phyloP scores from a whole-genome alignment of 1,140 invertebrate species.

The Hetaerina americana region DNA sequence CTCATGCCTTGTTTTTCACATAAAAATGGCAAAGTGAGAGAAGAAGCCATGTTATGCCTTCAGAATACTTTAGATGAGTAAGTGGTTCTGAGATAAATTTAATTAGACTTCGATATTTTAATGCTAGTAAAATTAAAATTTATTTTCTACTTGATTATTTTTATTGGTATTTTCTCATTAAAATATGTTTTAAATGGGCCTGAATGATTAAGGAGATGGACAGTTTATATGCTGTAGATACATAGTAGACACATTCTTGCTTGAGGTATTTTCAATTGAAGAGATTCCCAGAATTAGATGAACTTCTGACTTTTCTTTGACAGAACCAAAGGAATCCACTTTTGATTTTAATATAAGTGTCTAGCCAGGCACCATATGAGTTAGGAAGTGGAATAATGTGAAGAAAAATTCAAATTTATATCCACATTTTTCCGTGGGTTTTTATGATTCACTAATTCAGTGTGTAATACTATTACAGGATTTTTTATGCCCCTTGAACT shows the following conservation, averaged over 20 bases:
- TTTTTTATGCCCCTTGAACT: too few species aligned
- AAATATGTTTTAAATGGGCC: neutral
- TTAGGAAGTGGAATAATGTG: too few species aligned
- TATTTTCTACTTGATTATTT: neutral
- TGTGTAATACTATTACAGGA: too few species aligned
- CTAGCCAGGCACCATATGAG: too few species aligned
- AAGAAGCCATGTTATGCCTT: slow-evolving; percentile 65
- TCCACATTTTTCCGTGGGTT: too few species aligned
- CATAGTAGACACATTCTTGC: neutral
- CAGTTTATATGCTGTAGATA: neutral
- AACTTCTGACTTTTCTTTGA: too few species aligned
- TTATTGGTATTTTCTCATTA: neutral
- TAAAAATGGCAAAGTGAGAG: slow-evolving; percentile 75
- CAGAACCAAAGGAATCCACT: too few species aligned
- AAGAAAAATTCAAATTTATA: too few species aligned
- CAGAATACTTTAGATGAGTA: slow-evolving; percentile 71
- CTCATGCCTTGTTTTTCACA: slow-evolving; percentile 60
- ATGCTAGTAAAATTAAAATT: neutral
- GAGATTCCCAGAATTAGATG: neutral
- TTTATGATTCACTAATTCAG: too few species aligned
- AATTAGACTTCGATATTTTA: too few species aligned
- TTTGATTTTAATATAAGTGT: too few species aligned
- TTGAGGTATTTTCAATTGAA: neutral
- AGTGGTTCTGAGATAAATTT: too few species aligned
- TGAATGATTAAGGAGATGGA: neutral